phyloP scores from a whole-genome alignment of 2,888 invertebrate genomes.

The Harpagoxenus sublaevis region DNA sequence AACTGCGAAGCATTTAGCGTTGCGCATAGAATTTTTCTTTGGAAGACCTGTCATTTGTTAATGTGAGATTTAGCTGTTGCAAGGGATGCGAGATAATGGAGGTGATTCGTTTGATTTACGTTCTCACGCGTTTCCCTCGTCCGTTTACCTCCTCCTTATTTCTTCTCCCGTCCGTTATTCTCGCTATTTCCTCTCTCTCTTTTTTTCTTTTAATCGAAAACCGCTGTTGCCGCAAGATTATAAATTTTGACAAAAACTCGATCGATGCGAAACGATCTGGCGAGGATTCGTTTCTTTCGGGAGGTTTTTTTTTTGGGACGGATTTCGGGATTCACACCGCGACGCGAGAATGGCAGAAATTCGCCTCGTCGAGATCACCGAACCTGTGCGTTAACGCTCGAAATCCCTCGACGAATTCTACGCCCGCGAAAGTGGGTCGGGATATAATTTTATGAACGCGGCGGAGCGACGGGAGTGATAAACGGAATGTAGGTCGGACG shows the following conservation, averaged over 20 bases:
- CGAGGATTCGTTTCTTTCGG: conserved; percentile 9
- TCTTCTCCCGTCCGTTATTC: conserved; percentile 25
- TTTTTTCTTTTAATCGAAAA: conserved; percentile 40
- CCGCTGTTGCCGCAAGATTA: conserved; percentile 46
- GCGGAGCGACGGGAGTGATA: conserved; percentile 52
- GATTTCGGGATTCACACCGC: conserved; percentile 42
- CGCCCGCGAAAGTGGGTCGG: conserved; percentile 59
- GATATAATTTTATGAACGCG: conserved; percentile 60
- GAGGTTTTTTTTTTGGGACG: neutral
- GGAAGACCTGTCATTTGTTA: conserved; percentile 36
- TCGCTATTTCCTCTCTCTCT: neutral
- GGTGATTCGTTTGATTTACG: conserved; percentile 74
- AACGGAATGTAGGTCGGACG: conserved; percentile 50
- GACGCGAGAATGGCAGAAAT: conserved; percentile 55
- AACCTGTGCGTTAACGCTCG: conserved; percentile 54
- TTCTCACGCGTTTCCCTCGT: conserved; percentile 60
- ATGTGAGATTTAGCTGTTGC: conserved; percentile 40
- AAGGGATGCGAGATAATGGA: conserved; percentile 62
- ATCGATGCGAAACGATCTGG: conserved; percentile 43
- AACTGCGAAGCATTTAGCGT: conserved; percentile 26
- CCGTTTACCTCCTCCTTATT: neutral
- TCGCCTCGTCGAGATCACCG: conserved; percentile 45
- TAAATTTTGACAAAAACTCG: conserved; percentile 60
- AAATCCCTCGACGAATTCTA: conserved; percentile 53
- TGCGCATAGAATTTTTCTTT: conserved; percentile 33